Conservation (phyloP, 2,113 vertebrate species). For the Labeo rohita region DNA sequence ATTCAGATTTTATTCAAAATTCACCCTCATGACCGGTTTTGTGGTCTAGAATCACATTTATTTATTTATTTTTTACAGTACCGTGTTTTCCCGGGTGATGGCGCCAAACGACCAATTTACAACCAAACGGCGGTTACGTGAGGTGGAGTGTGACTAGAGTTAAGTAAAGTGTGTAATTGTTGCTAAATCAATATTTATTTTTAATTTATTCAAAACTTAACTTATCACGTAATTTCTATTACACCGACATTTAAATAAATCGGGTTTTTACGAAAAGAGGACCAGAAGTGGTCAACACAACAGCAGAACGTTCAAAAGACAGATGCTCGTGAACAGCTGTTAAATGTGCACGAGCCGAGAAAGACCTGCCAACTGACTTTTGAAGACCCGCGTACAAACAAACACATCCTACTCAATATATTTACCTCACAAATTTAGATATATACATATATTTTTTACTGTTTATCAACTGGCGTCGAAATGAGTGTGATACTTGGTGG, state of each 20-base stretch:
- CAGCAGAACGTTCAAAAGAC: not conserved
- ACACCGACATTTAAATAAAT: not conserved
- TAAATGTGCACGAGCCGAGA: not conserved
- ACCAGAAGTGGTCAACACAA: too few species aligned
- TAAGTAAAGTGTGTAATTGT: not conserved
- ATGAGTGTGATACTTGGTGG: slow-evolving; percentile 46
- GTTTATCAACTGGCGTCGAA: not conserved
- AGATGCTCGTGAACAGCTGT: not conserved
- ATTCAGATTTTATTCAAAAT: too few species aligned
- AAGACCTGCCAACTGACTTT: not conserved
- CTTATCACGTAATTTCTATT: not conserved
- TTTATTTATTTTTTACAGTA: not conserved
- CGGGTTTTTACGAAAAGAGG: not conserved
- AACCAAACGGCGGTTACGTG: not conserved
- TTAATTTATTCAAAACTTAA: not conserved
- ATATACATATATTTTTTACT: not conserved
- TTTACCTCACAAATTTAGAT: not conserved
- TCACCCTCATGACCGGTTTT: too few species aligned
- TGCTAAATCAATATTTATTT: not conserved
- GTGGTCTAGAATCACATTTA: too few species aligned
- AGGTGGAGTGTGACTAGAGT: not conserved
- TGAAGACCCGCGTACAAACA: not conserved
- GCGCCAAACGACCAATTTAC: not conserved
- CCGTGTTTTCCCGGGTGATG: not conserved
- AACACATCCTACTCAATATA: not conserved